Evolutionary conservation across 2,888 invertebrate species (phyloP), one percentile per base, ranked within the genome.

Genomic region (Caenorhabditis parvicauda): DNA sequence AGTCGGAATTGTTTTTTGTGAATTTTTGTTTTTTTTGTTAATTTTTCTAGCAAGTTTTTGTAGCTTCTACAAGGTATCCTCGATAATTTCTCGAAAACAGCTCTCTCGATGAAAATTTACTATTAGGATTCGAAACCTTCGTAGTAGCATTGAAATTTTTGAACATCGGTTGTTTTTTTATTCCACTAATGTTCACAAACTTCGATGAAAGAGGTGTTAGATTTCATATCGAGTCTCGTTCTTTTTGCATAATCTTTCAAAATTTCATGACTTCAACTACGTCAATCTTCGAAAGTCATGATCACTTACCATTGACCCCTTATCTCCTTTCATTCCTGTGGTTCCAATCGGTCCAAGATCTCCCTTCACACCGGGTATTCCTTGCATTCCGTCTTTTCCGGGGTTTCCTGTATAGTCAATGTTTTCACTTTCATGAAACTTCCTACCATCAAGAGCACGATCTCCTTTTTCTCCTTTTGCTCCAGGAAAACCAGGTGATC

Each of bases 261-360:
- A n/a, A n/a, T 17, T 1, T 3, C 21, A 17, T 1, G 2, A 19
- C 17, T 29, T n/a, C 32, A 38, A 42, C 4, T 42, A 2, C 9
- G 24, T 9, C 28, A 9, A 19, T 4, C n/a, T n/a, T 21, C 25
- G n/a, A 17, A 37, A 27, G 27, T 32, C 32, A 21, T 25, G 39
- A 25, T 5, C n/a, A 19, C 43, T n/a, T 50, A 69, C 71, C 50
- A 59, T 70, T 14, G 68, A 59, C 32, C 72, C 72, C 50, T 72
- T 72, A 50, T 74, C 74, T 42, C 74, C 74, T 35, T 74, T 74
- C 64, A 70, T 65, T 27, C 74, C 74, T n/a, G 66, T 64, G 3
- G 74, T 72, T 32, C 74, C 74, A 24, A 70, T 53, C 19, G 69
- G 70, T 46, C 74, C 74, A 49, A 72, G 60, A 39, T 67, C 67